Percentiles rank a stretch among this genome's conserved stretches.
Evolutionary conservation across 1,140 invertebrate species (phyloP).

Genomic region (Druon quercuslanigerum): DNA sequence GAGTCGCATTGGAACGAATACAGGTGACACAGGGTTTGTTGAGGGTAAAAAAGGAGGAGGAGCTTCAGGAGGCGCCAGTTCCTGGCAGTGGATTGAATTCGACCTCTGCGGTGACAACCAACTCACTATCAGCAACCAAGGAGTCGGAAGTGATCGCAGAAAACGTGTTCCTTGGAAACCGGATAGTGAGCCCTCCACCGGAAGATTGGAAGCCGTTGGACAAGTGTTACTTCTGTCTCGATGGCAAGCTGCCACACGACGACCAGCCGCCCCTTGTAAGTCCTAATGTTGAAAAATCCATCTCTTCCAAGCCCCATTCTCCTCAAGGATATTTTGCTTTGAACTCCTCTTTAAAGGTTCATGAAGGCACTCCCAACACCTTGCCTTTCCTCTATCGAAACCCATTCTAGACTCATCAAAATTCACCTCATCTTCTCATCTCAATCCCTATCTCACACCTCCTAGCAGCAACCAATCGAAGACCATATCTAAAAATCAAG

Average conservation of each 20-base stretch:
- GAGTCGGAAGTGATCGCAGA: slow-evolving; percentile 50
- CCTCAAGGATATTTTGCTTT: slow-evolving; percentile 34
- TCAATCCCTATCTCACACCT: neutral
- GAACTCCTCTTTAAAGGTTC: slow-evolving; percentile 40
- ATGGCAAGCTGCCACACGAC: slow-evolving; percentile 83
- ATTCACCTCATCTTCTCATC: slow-evolving; percentile 33
- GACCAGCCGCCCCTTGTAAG: slow-evolving; percentile 78
- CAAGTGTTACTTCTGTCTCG: slow-evolving; percentile 91
- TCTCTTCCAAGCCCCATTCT: neutral
- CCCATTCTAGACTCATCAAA: slow-evolving; percentile 1
- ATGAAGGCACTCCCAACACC: slow-evolving; percentile 17
- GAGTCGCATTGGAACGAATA: slow-evolving; percentile 65
- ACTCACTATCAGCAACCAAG: slow-evolving; percentile 54
- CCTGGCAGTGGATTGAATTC: slow-evolving; percentile 48
- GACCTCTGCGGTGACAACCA: slow-evolving; percentile 50
- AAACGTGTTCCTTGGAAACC: slow-evolving; percentile 58
- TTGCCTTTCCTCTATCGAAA: slow-evolving; percentile 1
- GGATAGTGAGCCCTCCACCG: slow-evolving; percentile 75
- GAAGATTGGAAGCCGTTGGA: slow-evolving; percentile 90
- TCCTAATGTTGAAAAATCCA: slow-evolving; percentile 36
- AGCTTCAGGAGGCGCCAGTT: slow-evolving; percentile 67
- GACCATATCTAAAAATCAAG: too few relatives aligned
- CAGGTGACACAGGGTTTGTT: slow-evolving; percentile 69
- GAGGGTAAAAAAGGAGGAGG: slow-evolving; percentile 73
- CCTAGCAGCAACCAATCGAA: too few relatives aligned